A percentile compares a stretch with the other conserved stretches of the same genome.
Conservation (phyloP, 2,888 invertebrate genomes). For the Zaprionus bogoriensis region DNA sequence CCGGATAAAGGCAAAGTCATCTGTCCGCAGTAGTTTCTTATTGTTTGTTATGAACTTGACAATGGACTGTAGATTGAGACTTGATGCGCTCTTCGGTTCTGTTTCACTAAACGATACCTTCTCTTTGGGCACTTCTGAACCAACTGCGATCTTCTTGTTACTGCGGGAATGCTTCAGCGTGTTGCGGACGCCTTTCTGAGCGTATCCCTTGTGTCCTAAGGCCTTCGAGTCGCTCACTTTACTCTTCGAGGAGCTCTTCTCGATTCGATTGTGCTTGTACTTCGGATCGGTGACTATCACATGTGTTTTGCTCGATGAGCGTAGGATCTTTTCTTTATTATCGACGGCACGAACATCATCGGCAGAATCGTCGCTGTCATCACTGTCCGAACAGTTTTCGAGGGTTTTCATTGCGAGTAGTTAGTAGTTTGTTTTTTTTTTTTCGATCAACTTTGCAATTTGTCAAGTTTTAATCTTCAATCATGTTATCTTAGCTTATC, state of each 20-base stretch:
- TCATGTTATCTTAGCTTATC: not conserved
- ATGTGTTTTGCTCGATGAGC: slow-evolving; percentile 70
- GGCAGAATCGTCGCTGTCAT: slow-evolving; percentile 1
- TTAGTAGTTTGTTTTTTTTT: too few relatives aligned
- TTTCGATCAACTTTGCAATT: not conserved
- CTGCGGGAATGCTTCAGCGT: slow-evolving; percentile 62
- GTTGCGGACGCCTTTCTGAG: not conserved
- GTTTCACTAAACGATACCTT: slow-evolving; percentile 17
- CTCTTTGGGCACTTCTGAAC: slow-evolving; percentile 46
- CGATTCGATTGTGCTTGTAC: slow-evolving; percentile 80
- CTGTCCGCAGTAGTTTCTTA: slow-evolving; percentile 72
- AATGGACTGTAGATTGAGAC: slow-evolving; percentile 78
- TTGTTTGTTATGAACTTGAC: slow-evolving; percentile 79
- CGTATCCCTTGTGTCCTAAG: slow-evolving; percentile 17
- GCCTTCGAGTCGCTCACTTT: slow-evolving; percentile 61
- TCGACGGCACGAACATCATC: slow-evolving; percentile 8
- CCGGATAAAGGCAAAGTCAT: slow-evolving; percentile 78
- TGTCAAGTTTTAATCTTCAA: not conserved
- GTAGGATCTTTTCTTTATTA: slow-evolving; percentile 16
- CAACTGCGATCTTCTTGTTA: slow-evolving; percentile 65
- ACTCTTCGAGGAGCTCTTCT: slow-evolving; percentile 79
- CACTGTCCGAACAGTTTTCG: slow-evolving; percentile 10
- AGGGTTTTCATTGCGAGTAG: slow-evolving; percentile 22
- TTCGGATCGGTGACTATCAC: slow-evolving; percentile 79
- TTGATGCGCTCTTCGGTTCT: slow-evolving; percentile 58